These are phyloP conservation scores for Melieria picta DNA, from an alignment of 2,888 invertebrate genomes.

Conservation along the genomic window DNA sequence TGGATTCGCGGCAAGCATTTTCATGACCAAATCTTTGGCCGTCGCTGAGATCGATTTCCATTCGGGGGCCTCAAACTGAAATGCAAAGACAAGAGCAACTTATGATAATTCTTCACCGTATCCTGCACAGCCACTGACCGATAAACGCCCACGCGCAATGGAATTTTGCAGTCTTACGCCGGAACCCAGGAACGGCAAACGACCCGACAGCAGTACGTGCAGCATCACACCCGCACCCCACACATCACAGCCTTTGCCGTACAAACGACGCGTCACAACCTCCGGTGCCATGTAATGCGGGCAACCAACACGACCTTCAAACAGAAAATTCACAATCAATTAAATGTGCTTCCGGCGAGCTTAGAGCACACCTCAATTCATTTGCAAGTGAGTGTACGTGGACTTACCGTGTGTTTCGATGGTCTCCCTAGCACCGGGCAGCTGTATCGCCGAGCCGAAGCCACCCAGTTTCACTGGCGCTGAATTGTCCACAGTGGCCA, in stretches of 20 bases:
- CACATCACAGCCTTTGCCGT: slow-evolving; percentile 95
- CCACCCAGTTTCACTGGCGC: slow-evolving; percentile 98
- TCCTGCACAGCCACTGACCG: slow-evolving; percentile 69
- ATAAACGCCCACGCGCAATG: slow-evolving; percentile 85
- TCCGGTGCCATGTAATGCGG: slow-evolving; percentile 99
- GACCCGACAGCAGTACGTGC: slow-evolving; percentile 92
- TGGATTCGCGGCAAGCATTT: slow-evolving; percentile 93
- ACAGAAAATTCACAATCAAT: too few relatives aligned
- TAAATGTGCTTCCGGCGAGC: too few relatives aligned
- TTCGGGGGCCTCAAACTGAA: slow-evolving; percentile 83
- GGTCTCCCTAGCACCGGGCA: slow-evolving; percentile 80
- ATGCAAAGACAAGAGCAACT: not conserved
- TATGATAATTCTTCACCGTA: not conserved
- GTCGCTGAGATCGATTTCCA: slow-evolving; percentile 95
- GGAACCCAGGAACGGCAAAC: slow-evolving; percentile 94
- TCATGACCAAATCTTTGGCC: slow-evolving; percentile 93
- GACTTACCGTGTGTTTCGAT: slow-evolving; percentile 70
- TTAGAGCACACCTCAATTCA: too few relatives aligned
- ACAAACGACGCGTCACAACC: slow-evolving; percentile 89
- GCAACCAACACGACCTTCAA: slow-evolving; percentile 89
- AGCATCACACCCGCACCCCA: slow-evolving; percentile 97
- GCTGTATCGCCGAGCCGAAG: slow-evolving; percentile 94
- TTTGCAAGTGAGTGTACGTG: not conserved
- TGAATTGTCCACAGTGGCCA: slow-evolving; percentile 97
- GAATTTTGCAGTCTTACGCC: slow-evolving; percentile 92